phyloP scores from a whole-genome alignment of 2,888 invertebrate species.

The Drosophila nigricruria region DNA sequence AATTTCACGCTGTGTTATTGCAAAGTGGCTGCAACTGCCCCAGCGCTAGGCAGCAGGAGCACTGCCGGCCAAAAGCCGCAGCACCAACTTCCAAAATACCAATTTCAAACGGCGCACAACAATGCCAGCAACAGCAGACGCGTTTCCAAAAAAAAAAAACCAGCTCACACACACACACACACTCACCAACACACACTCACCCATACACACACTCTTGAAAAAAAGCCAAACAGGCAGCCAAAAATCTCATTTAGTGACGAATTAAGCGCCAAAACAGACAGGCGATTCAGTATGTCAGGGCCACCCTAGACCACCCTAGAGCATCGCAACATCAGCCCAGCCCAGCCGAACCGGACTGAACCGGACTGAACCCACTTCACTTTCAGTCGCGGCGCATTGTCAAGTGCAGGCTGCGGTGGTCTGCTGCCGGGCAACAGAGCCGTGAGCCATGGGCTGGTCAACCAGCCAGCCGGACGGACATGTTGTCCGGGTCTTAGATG shows the following conservation, averaged over 20 bases:
- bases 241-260: slow-evolving; percentile 84
- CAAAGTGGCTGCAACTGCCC: slow-evolving; percentile 81
- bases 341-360: slow-evolving; percentile 1
- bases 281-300: slow-evolving; percentile 74
- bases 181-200: background rate
- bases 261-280: slow-evolving; percentile 83
- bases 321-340: background rate
- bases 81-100: slow-evolving; percentile 50
- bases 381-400: slow-evolving; percentile 51
- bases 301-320: slow-evolving; percentile 28
- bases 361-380: slow-evolving; percentile 9
- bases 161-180: background rate
- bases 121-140: slow-evolving; percentile 35
- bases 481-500: slow-evolving; percentile 49
- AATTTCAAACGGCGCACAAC: slow-evolving; percentile 51
- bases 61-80: slow-evolving; percentile 42
- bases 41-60: slow-evolving; percentile 17
- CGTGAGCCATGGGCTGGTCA: background rate
- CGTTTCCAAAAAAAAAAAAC: slow-evolving; percentile 23
- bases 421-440: slow-evolving; percentile 38
- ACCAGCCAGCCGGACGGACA: slow-evolving; percentile 18
- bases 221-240: slow-evolving; percentile 31
- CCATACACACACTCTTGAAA: background rate
- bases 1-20: slow-evolving; percentile 85
- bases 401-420: slow-evolving; percentile 63